Evolutionary conservation across 2,888 invertebrate genomes (phyloP).

Genomic region (Dioctria linearis): DNA sequence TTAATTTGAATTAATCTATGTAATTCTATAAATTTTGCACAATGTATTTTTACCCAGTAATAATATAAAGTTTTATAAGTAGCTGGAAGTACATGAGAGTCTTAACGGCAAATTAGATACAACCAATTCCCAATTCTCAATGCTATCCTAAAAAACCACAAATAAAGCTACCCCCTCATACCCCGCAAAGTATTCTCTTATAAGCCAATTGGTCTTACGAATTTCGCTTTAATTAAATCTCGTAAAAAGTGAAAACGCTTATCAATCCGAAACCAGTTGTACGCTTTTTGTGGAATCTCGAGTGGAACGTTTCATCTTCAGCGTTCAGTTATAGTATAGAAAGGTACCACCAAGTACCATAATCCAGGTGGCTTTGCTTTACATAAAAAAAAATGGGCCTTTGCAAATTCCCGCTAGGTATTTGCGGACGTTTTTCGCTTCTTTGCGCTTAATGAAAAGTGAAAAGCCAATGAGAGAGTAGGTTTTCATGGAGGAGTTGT

Average conservation of each 20-base stretch:
- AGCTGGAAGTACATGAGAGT: no score
- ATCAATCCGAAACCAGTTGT: constrained; percentile 14
- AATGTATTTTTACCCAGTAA: no score
- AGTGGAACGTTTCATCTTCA: constrained; percentile 11
- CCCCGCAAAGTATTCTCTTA: neutral
- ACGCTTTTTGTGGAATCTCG: constrained; percentile 14
- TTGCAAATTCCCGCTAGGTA: constrained; percentile 32
- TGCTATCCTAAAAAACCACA: no score
- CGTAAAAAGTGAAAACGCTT: constrained; percentile 37
- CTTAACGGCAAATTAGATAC: no score
- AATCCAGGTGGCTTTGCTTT: constrained; percentile 14
- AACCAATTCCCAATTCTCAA: no score
- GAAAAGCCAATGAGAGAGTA: constrained; percentile 30
- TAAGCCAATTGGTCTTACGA: constrained; percentile 10
- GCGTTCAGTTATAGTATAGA: neutral
- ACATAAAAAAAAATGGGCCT: neutral
- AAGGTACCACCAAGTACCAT: neutral
- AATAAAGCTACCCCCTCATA: no score
- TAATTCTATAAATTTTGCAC: no score
- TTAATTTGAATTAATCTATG: no score
- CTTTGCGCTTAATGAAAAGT: constrained; percentile 44
- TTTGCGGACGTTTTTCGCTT: constrained; percentile 45
- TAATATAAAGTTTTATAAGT: no score
- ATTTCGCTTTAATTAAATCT: constrained; percentile 39
- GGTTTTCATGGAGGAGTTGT: constrained; percentile 27